phyloP scores from a whole-genome alignment of 2,888 invertebrate genomes.

The Orgyia antiqua region DNA sequence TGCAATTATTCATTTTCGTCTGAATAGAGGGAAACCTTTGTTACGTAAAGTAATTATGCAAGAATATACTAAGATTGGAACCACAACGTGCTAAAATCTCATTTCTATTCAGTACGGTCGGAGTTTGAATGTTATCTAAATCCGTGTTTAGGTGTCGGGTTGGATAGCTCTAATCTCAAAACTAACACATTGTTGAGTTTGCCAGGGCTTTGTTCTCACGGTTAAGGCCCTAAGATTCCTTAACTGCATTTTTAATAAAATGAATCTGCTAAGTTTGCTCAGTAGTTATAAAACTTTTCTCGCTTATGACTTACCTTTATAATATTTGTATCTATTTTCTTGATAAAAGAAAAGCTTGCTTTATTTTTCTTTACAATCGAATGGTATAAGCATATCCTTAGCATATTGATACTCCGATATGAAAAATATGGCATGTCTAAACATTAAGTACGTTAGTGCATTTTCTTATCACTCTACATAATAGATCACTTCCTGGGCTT shows the following conservation, averaged over 20 bases:
- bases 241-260: conserved; percentile 34
- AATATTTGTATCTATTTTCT: conserved; percentile 24
- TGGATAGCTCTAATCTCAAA: conserved; percentile 73
- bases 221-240: conserved; percentile 39
- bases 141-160: conserved; percentile 76
- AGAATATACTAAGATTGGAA: conserved; percentile 61
- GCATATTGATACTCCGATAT: no score
- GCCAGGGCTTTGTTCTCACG: conserved; percentile 62
- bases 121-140: conserved; percentile 77
- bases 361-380: no score
- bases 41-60: conserved; percentile 68
- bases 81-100: conserved; percentile 67
- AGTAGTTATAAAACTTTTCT: conserved; percentile 29
- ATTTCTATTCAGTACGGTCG: conserved; percentile 75
- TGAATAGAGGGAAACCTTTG: conserved; percentile 50
- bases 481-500: conserved; percentile 34
- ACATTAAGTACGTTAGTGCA: conserved; percentile 8
- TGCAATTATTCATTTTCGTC: conserved; percentile 53
- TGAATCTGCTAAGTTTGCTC: conserved; percentile 38
- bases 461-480: conserved; percentile 37
- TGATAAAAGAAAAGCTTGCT: no score
- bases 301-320: conserved; percentile 24
- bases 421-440: no score
- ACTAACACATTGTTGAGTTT: conserved; percentile 75
- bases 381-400: no score